A percentile compares a stretch with the other conserved stretches of the same genome.
These are phyloP conservation scores for Oryctes rhinoceros DNA, from an alignment of 1,140 invertebrate species.

Conservation along the genomic window DNA sequence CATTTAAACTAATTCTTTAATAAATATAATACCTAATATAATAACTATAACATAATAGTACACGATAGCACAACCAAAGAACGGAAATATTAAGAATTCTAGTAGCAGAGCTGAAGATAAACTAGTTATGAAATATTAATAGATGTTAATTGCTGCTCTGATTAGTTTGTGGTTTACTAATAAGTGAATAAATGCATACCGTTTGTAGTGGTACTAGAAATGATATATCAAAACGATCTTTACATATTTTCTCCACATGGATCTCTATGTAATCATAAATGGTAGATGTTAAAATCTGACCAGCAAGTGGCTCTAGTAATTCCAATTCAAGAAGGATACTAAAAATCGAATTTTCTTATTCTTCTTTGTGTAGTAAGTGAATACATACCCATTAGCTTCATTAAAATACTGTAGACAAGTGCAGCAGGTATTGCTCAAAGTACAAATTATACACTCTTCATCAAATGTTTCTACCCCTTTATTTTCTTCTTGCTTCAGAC, in stretches of 20 bases:
- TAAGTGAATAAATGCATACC: constrained; percentile 52
- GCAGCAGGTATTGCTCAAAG: constrained; percentile 61
- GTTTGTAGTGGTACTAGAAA: constrained; percentile 76
- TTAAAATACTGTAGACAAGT: constrained; percentile 84
- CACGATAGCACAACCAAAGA: too few relatives aligned
- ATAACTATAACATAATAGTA: too few relatives aligned
- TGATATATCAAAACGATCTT: constrained; percentile 84
- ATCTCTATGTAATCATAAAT: constrained; percentile 83
- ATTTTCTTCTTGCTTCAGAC: constrained; percentile 77
- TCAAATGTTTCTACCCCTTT: constrained; percentile 59
- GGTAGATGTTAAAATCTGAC: constrained; percentile 80
- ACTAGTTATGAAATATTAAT: too few relatives aligned
- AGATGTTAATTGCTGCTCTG: too few relatives aligned
- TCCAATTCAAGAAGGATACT: constrained; percentile 75
- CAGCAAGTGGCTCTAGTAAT: constrained; percentile 80
- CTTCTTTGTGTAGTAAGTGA: too few relatives aligned
- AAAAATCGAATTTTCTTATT: constrained; percentile 41
- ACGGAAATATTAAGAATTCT: too few relatives aligned
- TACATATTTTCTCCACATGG: constrained; percentile 81
- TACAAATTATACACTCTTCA: constrained; percentile 50
- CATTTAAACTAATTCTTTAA: too few relatives aligned
- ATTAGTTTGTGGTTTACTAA: too few relatives aligned
- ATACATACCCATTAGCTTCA: constrained; percentile 73
- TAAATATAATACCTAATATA: too few relatives aligned
- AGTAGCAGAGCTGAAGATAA: too few relatives aligned